phyloP scores from a whole-genome alignment of 2,888 invertebrate genomes.

The Spisula solida region DNA sequence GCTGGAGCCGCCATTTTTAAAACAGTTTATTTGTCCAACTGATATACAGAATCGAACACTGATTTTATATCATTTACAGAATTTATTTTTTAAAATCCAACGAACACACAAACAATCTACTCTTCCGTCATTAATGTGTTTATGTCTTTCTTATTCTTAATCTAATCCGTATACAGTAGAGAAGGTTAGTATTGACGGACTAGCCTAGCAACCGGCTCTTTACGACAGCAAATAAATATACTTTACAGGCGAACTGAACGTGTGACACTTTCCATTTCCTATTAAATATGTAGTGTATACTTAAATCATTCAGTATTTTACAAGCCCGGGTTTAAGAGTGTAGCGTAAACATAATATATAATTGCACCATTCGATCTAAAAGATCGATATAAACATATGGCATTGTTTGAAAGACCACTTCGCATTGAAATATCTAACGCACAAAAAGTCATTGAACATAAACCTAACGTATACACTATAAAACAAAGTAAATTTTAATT shows the following conservation, averaged over 20 bases:
- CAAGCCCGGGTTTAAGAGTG: conserved; percentile 34
- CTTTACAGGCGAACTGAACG: conserved; percentile 31
- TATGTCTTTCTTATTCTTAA: neutral
- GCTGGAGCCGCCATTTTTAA: conserved; percentile 43
- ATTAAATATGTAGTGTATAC: conserved; percentile 41
- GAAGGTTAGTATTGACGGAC: conserved; percentile 23
- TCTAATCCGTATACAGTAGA: neutral
- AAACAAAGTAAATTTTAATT: neutral
- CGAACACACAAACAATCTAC: conserved; percentile 16
- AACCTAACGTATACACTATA: neutral
- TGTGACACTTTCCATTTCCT: conserved; percentile 57
- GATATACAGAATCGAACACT: neutral
- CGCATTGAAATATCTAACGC: conserved; percentile 15
- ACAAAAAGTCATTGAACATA: neutral
- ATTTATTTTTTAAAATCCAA: conserved; percentile 16
- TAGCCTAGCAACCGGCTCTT: conserved; percentile 36
- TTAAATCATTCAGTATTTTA: conserved; percentile 48
- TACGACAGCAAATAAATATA: conserved; percentile 40
- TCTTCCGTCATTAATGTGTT: neutral
- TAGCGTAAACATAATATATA: conserved; percentile 16
- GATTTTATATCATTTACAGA: neutral
- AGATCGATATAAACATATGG: neutral
- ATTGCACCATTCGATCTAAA: conserved; percentile 21
- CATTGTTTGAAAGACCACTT: conserved; percentile 31
- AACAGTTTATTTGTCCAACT: neutral